Percentiles rank a stretch among this genome's conserved stretches.
phyloP scores from a whole-genome alignment of 1,140 invertebrate genomes.

The Harpegnathos saltator region DNA sequence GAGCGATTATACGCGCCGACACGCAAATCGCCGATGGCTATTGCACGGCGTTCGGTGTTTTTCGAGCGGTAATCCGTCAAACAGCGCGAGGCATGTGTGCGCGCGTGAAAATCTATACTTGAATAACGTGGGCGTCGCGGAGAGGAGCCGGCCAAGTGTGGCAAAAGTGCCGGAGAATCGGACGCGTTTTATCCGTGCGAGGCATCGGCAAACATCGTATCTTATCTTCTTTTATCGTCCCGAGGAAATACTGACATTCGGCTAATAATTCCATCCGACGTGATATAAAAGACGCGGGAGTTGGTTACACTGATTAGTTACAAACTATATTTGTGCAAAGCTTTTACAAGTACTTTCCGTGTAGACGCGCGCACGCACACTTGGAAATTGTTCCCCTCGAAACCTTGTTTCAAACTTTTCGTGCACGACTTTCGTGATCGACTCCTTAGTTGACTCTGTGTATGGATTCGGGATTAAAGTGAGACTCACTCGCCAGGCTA shows the following conservation, averaged over 20 bases:
- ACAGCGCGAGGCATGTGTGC: background rate
- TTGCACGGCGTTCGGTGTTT: background rate
- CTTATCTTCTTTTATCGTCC: background rate
- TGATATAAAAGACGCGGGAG: no score
- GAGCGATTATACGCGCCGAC: constrained; percentile 21
- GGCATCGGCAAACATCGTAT: background rate
- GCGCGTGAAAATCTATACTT: background rate
- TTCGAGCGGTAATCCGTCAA: background rate
- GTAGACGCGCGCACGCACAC: background rate
- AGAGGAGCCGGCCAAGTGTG: background rate
- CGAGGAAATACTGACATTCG: no score
- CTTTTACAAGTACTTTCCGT: background rate
- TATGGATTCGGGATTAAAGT: constrained; percentile 18
- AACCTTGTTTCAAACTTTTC: background rate
- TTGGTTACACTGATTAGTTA: no score
- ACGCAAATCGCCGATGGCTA: background rate
- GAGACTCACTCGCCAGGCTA: background rate
- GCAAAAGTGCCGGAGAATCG: no score
- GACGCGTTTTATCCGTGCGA: no score
- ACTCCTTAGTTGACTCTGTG: background rate
- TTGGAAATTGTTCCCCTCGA: background rate
- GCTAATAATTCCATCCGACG: no score
- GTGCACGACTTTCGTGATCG: background rate
- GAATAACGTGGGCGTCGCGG: background rate
- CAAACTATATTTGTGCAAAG: background rate